phyloP scores from a whole-genome alignment of 1,140 invertebrate genomes.

The Trachymyrmex cornetzi region DNA sequence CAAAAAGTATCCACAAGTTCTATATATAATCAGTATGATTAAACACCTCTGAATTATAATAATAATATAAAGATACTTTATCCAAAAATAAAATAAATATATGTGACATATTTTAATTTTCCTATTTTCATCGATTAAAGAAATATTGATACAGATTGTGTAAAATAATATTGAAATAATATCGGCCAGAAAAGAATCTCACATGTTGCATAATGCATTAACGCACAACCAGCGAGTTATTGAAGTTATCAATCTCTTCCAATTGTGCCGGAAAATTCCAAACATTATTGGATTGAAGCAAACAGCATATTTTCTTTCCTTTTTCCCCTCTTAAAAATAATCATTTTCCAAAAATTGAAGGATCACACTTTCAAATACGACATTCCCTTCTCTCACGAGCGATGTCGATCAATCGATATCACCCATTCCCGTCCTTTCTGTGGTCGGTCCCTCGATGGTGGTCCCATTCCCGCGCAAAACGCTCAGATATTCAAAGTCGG shows the following conservation, averaged over 20 bases:
- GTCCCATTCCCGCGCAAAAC: constrained; percentile 82
- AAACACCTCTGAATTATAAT: not conserved
- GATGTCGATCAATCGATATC: constrained; percentile 79
- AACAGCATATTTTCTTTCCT: not conserved
- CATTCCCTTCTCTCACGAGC: constrained; percentile 41
- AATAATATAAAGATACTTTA: not conserved
- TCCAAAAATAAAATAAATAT: constrained; percentile 1
- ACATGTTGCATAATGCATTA: not conserved
- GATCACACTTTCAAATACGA: constrained; percentile 43
- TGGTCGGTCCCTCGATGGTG: constrained; percentile 81
- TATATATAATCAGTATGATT: not conserved
- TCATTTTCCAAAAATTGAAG: constrained; percentile 74
- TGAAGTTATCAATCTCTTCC: constrained; percentile 14
- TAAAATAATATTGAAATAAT: not conserved
- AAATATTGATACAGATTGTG: not conserved
- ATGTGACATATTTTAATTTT: not conserved
- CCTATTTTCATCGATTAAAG: not conserved
- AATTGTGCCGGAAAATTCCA: not conserved
- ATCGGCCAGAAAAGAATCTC: not conserved
- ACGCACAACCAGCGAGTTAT: not conserved
- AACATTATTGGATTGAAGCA: constrained; percentile 3
- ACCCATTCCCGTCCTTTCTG: constrained; percentile 73
- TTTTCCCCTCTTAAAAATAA: not conserved
- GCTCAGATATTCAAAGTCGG: constrained; percentile 87
- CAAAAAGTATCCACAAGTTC: not conserved